Conservation (phyloP, 64 coral and sea anemone species). For the Pocillopora verrucosa region DNA sequence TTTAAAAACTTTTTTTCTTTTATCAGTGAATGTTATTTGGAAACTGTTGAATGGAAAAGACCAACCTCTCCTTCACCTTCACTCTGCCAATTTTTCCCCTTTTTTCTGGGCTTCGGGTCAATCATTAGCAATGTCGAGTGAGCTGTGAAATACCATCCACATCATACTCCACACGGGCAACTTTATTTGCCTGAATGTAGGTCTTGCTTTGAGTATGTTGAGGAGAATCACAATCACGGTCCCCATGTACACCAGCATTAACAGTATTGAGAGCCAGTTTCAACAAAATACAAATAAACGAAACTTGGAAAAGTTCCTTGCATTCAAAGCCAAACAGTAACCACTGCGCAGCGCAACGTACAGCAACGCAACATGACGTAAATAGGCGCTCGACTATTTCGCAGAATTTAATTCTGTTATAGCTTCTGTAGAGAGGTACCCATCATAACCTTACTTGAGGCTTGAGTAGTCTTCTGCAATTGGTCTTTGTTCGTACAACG, state of each 20-base stretch:
- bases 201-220: constrained; percentile 87
- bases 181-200: constrained; percentile 64
- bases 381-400: background rate
- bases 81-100: too few relatives aligned
- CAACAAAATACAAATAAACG: background rate
- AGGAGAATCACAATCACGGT: constrained; percentile 74
- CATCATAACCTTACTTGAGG: constrained; percentile 61
- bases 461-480: constrained; percentile 64
- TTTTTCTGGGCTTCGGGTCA: too few relatives aligned
- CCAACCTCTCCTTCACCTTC: too few relatives aligned
- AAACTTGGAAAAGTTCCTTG: background rate
- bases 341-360: too few relatives aligned
- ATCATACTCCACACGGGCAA: constrained; percentile 77
- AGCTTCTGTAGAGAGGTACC: too few relatives aligned
- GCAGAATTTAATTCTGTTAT: background rate
- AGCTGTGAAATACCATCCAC: constrained; percentile 73
- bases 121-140: background rate
- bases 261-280: constrained; percentile 71
- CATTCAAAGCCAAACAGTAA: background rate
- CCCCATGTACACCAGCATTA: constrained; percentile 82
- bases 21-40: too few relatives aligned
- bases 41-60: too few relatives aligned
- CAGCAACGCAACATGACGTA: too few relatives aligned
- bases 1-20: too few relatives aligned
- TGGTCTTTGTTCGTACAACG: constrained; percentile 60